Conservation (phyloP, 1,140 invertebrate genomes). For the Parapsyche elsis region DNA sequence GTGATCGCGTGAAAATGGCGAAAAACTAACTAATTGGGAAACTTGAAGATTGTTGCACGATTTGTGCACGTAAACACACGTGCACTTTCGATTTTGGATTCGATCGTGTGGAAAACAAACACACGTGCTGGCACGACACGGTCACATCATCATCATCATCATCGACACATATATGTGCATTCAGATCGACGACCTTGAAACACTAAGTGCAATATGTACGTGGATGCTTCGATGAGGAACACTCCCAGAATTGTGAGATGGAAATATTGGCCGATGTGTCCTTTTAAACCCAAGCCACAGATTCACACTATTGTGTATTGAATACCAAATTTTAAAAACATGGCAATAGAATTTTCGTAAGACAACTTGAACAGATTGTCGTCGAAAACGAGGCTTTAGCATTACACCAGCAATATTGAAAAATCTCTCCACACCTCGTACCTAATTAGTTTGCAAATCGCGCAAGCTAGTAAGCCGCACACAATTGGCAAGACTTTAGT, state of each 20-base stretch:
- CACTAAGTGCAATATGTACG: not conserved
- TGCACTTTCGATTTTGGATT: constrained; percentile 36
- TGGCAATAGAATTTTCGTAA: too few species aligned
- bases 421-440: too few species aligned
- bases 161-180: not conserved
- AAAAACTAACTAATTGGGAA: not conserved
- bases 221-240: constrained; percentile 5
- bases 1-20: constrained; percentile 24
- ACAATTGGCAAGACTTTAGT: too few species aligned
- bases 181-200: constrained; percentile 25
- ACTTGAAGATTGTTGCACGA: constrained; percentile 10
- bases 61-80: not conserved
- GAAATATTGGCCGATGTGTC: too few species aligned
- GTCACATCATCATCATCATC: not conserved
- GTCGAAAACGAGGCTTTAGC: too few species aligned
- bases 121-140: not conserved
- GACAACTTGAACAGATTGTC: not conserved
- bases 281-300: too few species aligned
- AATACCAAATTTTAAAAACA: too few species aligned
- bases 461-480: too few species aligned
- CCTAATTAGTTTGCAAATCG: too few species aligned
- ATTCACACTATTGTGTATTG: too few species aligned
- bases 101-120: constrained; percentile 14
- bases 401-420: too few species aligned
- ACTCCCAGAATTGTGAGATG: too few species aligned